Percentiles rank a stretch among this genome's conserved stretches.
Evolutionary conservation across 2,113 vertebrate species (phyloP).

Genomic region (Bubo blakistoni): DNA sequence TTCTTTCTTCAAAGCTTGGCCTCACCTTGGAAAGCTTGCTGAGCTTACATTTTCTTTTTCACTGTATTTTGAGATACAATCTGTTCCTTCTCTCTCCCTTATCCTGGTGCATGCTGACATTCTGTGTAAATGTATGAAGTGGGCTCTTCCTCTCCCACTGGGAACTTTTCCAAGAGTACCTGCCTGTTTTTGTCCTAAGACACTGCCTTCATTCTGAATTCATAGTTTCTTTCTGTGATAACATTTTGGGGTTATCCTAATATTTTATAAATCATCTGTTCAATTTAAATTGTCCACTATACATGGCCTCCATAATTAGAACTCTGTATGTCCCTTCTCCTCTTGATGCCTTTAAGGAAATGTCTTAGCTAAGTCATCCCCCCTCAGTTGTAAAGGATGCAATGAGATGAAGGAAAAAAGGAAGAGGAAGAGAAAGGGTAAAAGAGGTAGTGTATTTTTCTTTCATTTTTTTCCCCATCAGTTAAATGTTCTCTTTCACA

Average conservation of each 20-base stretch:
- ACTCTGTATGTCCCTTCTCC: not conserved
- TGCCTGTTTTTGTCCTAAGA: not conserved
- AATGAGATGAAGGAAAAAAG: not conserved
- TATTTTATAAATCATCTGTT: not conserved
- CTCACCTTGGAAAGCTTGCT: not conserved
- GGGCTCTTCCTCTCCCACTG: not conserved
- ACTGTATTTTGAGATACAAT: not conserved
- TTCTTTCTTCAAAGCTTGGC: not conserved
- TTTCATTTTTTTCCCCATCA: not conserved
- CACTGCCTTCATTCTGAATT: not conserved
- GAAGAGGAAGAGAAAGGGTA: accelerated
- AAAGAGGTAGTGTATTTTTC: not conserved
- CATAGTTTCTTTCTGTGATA: not conserved
- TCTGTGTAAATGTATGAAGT: not conserved
- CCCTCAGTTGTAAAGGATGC: not conserved
- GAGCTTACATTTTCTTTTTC: not conserved
- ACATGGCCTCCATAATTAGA: not conserved
- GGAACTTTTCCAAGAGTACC: not conserved
- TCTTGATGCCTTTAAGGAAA: not conserved
- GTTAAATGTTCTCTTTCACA: not conserved
- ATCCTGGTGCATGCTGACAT: not conserved
- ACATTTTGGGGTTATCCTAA: not conserved
- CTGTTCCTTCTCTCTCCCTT: not conserved
- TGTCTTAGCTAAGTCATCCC: not conserved
- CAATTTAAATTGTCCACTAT: not conserved